phyloP scores from a whole-genome alignment of 2,113 vertebrate species.

The Clarias magur region DNA sequence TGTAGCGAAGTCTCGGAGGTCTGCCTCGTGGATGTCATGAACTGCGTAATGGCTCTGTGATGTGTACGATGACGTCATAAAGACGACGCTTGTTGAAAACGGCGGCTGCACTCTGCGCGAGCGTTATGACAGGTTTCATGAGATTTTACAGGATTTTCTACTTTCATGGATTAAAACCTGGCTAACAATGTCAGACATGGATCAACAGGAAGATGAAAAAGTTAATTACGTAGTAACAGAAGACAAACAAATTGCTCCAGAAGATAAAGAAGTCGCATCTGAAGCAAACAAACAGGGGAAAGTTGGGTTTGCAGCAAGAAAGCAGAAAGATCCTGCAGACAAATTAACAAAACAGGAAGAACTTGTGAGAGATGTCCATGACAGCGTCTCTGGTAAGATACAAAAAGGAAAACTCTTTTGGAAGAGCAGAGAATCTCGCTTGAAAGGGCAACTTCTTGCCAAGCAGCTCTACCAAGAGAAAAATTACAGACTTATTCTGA shows the following conservation, averaged over 20 bases:
- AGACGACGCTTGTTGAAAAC: neutral
- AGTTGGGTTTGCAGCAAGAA: neutral
- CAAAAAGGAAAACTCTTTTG: no score
- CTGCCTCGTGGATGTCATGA: no score
- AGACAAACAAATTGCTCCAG: no score
- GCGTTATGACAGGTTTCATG: neutral
- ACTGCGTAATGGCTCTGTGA: no score
- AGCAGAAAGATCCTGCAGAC: neutral
- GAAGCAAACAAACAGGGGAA: no score
- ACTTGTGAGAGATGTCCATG: neutral
- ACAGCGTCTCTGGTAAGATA: neutral
- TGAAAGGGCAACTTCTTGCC: neutral
- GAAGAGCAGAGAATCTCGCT: no score
- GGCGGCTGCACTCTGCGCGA: neutral
- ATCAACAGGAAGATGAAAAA: no score
- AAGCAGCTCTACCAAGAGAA: neutral
- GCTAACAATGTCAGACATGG: no score
- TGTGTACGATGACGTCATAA: neutral
- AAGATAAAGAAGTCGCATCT: no score
- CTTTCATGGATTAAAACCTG: neutral
- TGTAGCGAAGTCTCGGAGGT: no score
- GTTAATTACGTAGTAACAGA: no score
- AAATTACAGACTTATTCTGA: neutral
- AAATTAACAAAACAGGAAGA: neutral
- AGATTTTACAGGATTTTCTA: neutral